Conservation (phyloP, 2,113 vertebrate genomes). For the Nycticorax nycticorax region DNA sequence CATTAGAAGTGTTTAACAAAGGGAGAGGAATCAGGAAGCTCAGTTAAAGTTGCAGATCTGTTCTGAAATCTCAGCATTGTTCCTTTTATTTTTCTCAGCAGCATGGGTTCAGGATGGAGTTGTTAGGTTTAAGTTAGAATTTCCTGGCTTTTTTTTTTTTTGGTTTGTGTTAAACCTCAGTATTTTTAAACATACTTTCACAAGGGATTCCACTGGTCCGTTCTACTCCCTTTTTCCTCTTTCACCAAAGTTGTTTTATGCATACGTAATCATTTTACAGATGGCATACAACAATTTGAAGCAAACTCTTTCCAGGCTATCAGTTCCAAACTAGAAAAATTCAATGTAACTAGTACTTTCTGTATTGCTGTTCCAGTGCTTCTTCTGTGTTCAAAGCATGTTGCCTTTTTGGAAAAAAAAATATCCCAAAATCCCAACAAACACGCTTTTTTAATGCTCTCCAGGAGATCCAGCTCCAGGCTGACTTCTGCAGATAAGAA, state of each 20-base stretch:
- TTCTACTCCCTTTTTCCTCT: constrained; percentile 35
- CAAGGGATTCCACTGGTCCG: constrained; percentile 31
- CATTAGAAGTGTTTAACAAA: constrained; percentile 37
- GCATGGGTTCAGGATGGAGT: constrained; percentile 65
- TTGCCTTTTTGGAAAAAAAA: not conserved
- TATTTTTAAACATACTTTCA: constrained; percentile 61
- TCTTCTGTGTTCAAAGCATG: not conserved
- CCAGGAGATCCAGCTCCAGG: not conserved
- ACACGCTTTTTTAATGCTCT: not conserved
- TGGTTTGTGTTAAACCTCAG: constrained; percentile 47
- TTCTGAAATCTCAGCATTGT: constrained; percentile 62
- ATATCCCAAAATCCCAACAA: too few relatives aligned
- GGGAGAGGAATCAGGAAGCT: constrained; percentile 53
- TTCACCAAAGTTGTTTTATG: not conserved
- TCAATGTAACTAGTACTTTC: not conserved
- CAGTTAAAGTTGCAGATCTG: constrained; percentile 21
- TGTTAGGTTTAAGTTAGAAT: constrained; percentile 67
- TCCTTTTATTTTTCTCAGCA: constrained; percentile 69
- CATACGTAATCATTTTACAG: constrained; percentile 3
- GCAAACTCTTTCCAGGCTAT: not conserved
- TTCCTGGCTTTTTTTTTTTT: constrained; percentile 54
- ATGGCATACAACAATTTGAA: not conserved
- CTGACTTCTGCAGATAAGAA: not conserved
- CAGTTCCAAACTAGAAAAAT: not conserved
- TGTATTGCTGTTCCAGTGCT: not conserved